Conservation (phyloP, 2,888 invertebrate species). For the Papilio elwesi region DNA sequence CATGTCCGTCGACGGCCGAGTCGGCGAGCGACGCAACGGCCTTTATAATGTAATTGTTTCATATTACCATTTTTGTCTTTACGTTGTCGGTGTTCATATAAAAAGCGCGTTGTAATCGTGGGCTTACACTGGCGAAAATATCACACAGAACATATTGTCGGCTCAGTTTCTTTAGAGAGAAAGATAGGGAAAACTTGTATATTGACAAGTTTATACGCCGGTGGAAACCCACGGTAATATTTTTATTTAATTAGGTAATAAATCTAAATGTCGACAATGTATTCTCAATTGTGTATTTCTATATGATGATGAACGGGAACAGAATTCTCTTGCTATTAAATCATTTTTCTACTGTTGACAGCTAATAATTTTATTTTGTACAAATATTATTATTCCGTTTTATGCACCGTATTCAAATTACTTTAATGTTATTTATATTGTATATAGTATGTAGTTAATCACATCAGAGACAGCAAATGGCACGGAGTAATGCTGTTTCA, state of each 20-base stretch:
- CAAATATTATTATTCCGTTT: conserved; percentile 33
- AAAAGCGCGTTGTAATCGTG: conserved; percentile 18
- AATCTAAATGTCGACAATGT: conserved; percentile 37
- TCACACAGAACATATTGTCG: too few species aligned
- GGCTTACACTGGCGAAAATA: too few species aligned
- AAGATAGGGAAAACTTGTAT: too few species aligned
- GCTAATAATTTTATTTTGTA: conserved; percentile 37
- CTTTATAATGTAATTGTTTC: conserved; percentile 36
- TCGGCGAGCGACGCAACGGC: conserved; percentile 14
- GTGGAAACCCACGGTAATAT: neutral
- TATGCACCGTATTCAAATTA: conserved; percentile 30
- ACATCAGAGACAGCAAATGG: conserved; percentile 27
- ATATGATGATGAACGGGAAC: conserved; percentile 34
- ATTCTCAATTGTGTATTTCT: conserved; percentile 37
- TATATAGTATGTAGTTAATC: conserved; percentile 49
- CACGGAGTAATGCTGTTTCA: conserved; percentile 25
- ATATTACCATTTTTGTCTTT: conserved; percentile 39
- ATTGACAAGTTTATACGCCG: too few species aligned
- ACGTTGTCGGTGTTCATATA: conserved; percentile 26
- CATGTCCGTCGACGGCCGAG: conserved; percentile 27
- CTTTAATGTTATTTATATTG: conserved; percentile 47
- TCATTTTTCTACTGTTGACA: conserved; percentile 28
- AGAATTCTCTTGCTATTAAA: conserved; percentile 32
- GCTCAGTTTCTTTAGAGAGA: too few species aligned
- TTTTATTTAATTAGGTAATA: conserved; percentile 35